Base-by-base conservation (phyloP, 2,113 vertebrate species). In the Microcebus jonahi region DNA sequence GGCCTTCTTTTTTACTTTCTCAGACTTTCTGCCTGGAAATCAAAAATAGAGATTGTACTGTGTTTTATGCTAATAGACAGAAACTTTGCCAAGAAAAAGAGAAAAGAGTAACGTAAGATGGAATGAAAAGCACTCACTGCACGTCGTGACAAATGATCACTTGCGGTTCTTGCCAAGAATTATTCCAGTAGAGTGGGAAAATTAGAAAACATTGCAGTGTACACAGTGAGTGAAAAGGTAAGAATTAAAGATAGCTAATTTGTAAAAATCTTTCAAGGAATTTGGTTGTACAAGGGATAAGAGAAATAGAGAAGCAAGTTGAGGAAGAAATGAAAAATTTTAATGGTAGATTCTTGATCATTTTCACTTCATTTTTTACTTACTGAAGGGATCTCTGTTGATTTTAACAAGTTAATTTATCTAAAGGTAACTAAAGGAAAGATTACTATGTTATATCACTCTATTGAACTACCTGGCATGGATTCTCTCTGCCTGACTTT, bases 341-440 rank as follows among this genome's bases (percentile, higher is more conserved):
- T 25, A 63, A 63, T 55, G 4, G 6, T 0, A 79, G 13, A 0
- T 71, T 8, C 2, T 21, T 39, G 6, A 88, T 67, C 2, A 70
- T 67, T 80, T 95, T 88, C 39, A 91, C 36, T 65, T 92, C 36
- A n/a, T 50, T 68, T 85, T 83, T 79, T 84, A 91, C 36, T 63
- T 55, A 71, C 25, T 39, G 2, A 70, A 87, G 15, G 10, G 1
- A n/a, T 71, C 27, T 39, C 75, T 90, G 8, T 39, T 91, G 36
- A 71, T 77, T 88, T 97, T 80, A 61, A 55, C 13, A 88, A 90
- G 48, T 59, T 45, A 59, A 73, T 42, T 31, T 15, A 21, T 50
- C 1, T 57, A 91, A 70, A 79, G 10, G 6, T 73, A 34, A 67
- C 21, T 79, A 42, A 68, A 48, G 31, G 4, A 42, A 92, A 14